Base-by-base conservation (phyloP, 2,113 vertebrate species). In the Phylloscopus trochiloides region DNA sequence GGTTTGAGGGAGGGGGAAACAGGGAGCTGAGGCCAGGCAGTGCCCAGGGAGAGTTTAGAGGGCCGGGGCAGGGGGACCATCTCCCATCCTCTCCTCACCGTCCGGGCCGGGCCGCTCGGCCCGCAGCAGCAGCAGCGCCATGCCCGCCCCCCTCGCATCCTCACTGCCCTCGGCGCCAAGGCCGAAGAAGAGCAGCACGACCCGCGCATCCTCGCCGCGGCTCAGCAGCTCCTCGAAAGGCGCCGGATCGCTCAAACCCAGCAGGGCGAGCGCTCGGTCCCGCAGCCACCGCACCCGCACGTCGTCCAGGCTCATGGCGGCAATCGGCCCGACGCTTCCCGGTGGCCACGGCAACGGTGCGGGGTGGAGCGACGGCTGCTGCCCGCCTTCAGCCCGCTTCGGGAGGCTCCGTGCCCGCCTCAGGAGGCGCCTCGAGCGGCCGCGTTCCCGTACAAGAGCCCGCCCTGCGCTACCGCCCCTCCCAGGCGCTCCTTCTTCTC, bases 221-320 rank as follows among this genome's bases (percentile, higher is more conserved):
- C 10, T 96, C 50, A 99, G 96, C 54, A 99, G 97, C 43, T 99
- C 98, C 82, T 99, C 98, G 55, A 99, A 98, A 59, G 97, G 96
- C 26, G 54, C 67, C 8, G 97, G 96, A 22, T 98, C 96, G 1
- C 28, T 48, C 47, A 99, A 77, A 61, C 88, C 72, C 51, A 99
- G 97, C 14, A 94, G 92, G 3, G 82, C 50, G 36, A 96, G 98
- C 5, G 98, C 97, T 7, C 97, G 97, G 78, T 98, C 97, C 81
- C 98, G 97, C 51, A 99, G 92, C 99, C 99, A 99, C 90, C 96
- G 98, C 93, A 99, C 87, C 38, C 99, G 98, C 68, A 98, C 95
- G 88, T 99, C 99, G 70, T 97, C 97, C 95, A 98, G 92, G 36
- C 95, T 88, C 98, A 98, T 97, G 26, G 93, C 79, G 19, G 25